Evolutionary conservation across 2,797 vertebrate species (phyloP).

Genomic region (Chrysocyon brachyurus): DNA sequence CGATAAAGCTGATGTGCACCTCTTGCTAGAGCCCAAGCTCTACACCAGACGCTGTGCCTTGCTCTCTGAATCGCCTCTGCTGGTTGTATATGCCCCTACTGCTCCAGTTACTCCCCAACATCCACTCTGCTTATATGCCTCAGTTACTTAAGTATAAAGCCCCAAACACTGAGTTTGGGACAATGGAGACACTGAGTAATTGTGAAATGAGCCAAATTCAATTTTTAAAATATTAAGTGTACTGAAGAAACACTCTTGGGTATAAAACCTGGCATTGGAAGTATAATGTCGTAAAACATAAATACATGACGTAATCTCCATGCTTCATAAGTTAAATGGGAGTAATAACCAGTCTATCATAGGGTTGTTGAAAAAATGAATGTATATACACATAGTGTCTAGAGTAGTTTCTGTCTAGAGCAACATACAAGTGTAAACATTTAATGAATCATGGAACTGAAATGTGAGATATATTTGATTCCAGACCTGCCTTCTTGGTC

Average conservation of each 20-base stretch:
- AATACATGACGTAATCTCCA: not conserved
- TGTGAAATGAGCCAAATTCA: not conserved
- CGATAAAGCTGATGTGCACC: not conserved
- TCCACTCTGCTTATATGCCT: not conserved
- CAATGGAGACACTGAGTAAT: not conserved
- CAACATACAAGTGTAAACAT: not conserved
- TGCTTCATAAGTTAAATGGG: not conserved
- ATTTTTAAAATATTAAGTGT: not conserved
- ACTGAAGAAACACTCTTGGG: not conserved
- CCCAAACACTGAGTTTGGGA: not conserved
- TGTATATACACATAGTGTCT: not conserved
- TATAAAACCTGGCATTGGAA: not conserved
- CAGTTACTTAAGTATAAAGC: not conserved
- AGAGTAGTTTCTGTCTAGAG: not conserved
- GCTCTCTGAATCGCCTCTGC: not conserved
- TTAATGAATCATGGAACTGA: not conserved
- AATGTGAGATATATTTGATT: not conserved
- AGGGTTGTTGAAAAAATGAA: not conserved
- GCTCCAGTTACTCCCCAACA: not conserved
- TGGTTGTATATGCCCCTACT: rapidly evolving
- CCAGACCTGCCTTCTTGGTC: not conserved
- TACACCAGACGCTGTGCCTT: not conserved
- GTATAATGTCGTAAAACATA: not conserved
- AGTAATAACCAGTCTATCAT: not conserved
- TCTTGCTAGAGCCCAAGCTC: not conserved